Percentiles rank a stretch among this genome's conserved stretches.
These are phyloP conservation scores for Vandiemenella viatica DNA, from an alignment of 2,888 invertebrate species.

Conservation along the genomic window DNA sequence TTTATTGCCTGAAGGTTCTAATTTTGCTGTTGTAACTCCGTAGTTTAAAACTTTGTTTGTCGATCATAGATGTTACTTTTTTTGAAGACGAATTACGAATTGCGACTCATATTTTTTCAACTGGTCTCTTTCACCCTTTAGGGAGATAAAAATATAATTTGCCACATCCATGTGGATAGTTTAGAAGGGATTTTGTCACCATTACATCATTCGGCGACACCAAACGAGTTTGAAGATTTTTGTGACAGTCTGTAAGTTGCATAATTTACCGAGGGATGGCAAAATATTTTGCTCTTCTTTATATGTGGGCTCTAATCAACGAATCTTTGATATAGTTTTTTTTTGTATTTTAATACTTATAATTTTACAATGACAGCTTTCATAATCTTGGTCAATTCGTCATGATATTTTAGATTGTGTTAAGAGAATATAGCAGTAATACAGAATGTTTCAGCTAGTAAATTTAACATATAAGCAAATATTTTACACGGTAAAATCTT, in stretches of 20 bases:
- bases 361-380: too few relatives aligned
- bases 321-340: too few relatives aligned
- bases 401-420: too few relatives aligned
- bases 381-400: too few relatives aligned
- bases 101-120: constrained; percentile 16
- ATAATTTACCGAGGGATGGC: background rate
- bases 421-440: too few relatives aligned
- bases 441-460: too few relatives aligned
- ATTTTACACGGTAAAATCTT: too few relatives aligned
- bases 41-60: background rate
- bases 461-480: too few relatives aligned
- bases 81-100: background rate
- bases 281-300: too few relatives aligned
- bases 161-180: constrained; percentile 15
- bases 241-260: constrained; percentile 29
- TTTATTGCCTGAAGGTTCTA: too few relatives aligned
- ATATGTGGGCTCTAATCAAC: too few relatives aligned
- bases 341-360: too few relatives aligned
- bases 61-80: constrained; percentile 5
- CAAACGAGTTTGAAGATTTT: constrained; percentile 17
- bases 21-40: background rate
- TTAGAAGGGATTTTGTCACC: constrained; percentile 16
- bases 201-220: constrained; percentile 16
- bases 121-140: constrained; percentile 19
- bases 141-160: constrained; percentile 16